Conservation (phyloP, 2,888 invertebrate genomes). For the Idaea dimidiata region DNA sequence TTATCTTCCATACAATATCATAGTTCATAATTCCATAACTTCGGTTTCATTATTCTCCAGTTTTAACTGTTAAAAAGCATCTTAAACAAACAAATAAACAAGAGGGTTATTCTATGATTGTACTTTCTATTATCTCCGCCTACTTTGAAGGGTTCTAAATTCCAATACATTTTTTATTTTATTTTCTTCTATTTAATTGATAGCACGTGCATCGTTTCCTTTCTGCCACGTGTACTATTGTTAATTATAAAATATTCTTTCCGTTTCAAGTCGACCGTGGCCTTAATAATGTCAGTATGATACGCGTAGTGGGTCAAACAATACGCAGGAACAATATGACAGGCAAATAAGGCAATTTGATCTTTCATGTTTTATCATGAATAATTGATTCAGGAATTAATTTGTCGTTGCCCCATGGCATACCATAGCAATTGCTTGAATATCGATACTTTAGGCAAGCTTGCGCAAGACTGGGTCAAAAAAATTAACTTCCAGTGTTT, state of each 20-base stretch:
- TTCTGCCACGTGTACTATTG: constrained; percentile 69
- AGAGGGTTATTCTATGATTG: constrained; percentile 40
- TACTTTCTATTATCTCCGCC: constrained; percentile 51
- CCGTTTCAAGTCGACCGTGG: constrained; percentile 46
- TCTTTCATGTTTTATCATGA: constrained; percentile 19
- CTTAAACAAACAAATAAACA: constrained; percentile 16
- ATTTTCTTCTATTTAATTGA: constrained; percentile 70
- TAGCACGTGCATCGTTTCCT: constrained; percentile 75
- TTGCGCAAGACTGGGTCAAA: background rate
- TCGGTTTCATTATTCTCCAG: background rate
- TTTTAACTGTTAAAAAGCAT: background rate
- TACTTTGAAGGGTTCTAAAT: constrained; percentile 38
- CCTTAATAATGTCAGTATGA: constrained; percentile 34
- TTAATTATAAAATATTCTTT: constrained; percentile 70
- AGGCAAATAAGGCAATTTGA: constrained; percentile 57
- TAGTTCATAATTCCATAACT: background rate
- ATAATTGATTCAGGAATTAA: constrained; percentile 12
- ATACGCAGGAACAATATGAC: constrained; percentile 54
- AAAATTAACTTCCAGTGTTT: too few relatives aligned
- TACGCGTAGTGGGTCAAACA: constrained; percentile 49
- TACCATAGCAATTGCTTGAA: background rate
- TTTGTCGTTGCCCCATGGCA: constrained; percentile 8
- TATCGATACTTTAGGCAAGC: background rate
- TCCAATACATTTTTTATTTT: constrained; percentile 46
- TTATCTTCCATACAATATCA: background rate